Conservation (phyloP, 2,888 invertebrate species). For the Epinotia bilunana region DNA sequence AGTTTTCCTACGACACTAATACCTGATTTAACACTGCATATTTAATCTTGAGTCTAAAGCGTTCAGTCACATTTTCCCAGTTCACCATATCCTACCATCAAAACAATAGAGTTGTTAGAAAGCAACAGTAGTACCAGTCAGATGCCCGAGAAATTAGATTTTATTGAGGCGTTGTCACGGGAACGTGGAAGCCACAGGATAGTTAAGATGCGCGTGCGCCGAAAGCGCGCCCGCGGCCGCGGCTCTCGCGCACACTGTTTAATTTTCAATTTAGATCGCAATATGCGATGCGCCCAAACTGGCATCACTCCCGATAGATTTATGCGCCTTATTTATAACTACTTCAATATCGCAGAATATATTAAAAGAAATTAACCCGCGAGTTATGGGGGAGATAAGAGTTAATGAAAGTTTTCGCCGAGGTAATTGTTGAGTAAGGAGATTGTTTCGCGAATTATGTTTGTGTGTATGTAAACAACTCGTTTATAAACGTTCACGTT, state of each 20-base stretch:
- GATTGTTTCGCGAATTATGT: conserved; percentile 28
- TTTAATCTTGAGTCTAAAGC: no score
- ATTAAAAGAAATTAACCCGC: conserved; percentile 81
- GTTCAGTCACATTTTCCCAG: neutral
- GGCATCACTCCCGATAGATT: conserved; percentile 81
- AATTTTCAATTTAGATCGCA: conserved; percentile 86
- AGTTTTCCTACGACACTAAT: neutral
- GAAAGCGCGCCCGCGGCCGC: conserved; percentile 46
- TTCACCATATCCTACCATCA: conserved; percentile 17
- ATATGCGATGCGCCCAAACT: conserved; percentile 84
- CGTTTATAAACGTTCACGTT: conserved; percentile 2
- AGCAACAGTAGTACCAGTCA: conserved; percentile 1
- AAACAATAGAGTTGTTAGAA: conserved; percentile 16
- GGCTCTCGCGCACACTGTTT: conserved; percentile 70
- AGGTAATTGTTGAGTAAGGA: conserved; percentile 28
- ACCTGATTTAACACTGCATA: no score
- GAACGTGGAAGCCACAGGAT: conserved; percentile 4
- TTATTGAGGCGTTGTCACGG: conserved; percentile 11
- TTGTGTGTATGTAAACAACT: conserved; percentile 34
- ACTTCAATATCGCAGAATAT: conserved; percentile 68
- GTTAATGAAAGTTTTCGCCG: conserved; percentile 77
- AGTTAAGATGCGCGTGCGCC: conserved; percentile 19
- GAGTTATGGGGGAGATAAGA: conserved; percentile 79
- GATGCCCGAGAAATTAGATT: neutral
- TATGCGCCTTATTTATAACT: conserved; percentile 63